Evolutionary conservation across 2,888 invertebrate species (phyloP), one percentile per base, ranked within the genome.

Genomic region (Lasius platythorax): DNA sequence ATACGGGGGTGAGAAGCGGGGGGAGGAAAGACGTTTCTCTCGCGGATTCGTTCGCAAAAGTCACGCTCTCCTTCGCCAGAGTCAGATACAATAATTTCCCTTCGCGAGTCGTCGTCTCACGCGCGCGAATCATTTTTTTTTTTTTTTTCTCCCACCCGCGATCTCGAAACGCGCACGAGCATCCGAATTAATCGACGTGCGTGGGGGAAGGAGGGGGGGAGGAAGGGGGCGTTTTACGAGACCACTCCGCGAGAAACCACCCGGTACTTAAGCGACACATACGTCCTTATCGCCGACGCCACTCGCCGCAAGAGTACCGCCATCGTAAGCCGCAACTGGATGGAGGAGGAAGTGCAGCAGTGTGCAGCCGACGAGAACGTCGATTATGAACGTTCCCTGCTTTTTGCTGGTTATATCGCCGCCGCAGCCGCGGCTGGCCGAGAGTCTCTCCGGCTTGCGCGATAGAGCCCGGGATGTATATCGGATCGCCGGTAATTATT

Each of bases 401-500:
- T 83, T 88, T 78, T 82, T 84, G 61, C 66, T 12, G 33, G 61
- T 46, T 30, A 15, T 70, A 28, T 23, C 33, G 53, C 18, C 63
- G 3, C 40, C 53, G 23, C n/a, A 33, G 40, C 33, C 28, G 2
- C n/a, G 53, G 15, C 12, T 82, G 30, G n/a, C 9, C 67, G 82
- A 84, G 87, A 83, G 56, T 74, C 87, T 11, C 79, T 61, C 61
- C 46, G 70, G 70, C 82, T 64, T 56, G 63, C 82, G 83, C 72
- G 84, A 82, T 86, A 76, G 56, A 50, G n/a, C 50, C 61, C 58
- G 53, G 76, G n/a, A 8, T 50, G n/a, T 87, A 86, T 84, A 89
- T 90, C 87, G 87, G 87, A 89, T 85, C 88, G 87, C 66, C 50
- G 86, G 86, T 89, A 89, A 92, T 92, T 92, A 91, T 91, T 92